phyloP scores from a whole-genome alignment of 2,113 vertebrate genomes.

The Ivindomyrus marchei region DNA sequence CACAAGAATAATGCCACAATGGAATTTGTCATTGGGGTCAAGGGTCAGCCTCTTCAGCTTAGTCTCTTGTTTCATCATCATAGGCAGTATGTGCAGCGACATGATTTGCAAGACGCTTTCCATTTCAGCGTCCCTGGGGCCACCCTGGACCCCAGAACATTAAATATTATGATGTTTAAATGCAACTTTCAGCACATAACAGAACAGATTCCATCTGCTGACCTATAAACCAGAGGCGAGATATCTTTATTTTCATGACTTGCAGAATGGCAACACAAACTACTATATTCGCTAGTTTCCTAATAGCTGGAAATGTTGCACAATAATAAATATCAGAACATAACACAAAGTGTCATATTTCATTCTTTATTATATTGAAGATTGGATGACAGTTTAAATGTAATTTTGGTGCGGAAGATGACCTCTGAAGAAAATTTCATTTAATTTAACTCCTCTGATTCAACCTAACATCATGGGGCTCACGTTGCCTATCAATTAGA shows the following conservation, averaged over 20 bases:
- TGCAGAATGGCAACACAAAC: neutral
- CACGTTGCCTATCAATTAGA: neutral
- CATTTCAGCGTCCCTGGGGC: neutral
- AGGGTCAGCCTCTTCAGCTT: conserved; percentile 13
- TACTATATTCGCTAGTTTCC: neutral
- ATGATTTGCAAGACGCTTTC: neutral
- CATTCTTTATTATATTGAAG: neutral
- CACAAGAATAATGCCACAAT: conserved; percentile 36
- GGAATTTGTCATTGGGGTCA: conserved; percentile 36
- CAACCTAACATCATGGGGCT: neutral
- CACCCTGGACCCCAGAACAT: neutral
- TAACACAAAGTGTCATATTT: neutral
- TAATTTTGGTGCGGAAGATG: neutral
- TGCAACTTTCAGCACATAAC: neutral
- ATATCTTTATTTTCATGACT: neutral
- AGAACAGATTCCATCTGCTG: neutral
- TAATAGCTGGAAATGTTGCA: neutral
- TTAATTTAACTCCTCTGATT: neutral
- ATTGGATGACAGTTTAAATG: neutral
- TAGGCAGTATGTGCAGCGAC: neutral
- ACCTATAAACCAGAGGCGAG: neutral
- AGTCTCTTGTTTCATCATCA: conserved; percentile 8
- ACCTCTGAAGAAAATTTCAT: neutral
- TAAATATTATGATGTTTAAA: neutral
- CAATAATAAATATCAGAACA: neutral